Evolutionary conservation across 2,888 invertebrate species (phyloP), one percentile per base, ranked within the genome.

Genomic region (Drepana falcataria): DNA sequence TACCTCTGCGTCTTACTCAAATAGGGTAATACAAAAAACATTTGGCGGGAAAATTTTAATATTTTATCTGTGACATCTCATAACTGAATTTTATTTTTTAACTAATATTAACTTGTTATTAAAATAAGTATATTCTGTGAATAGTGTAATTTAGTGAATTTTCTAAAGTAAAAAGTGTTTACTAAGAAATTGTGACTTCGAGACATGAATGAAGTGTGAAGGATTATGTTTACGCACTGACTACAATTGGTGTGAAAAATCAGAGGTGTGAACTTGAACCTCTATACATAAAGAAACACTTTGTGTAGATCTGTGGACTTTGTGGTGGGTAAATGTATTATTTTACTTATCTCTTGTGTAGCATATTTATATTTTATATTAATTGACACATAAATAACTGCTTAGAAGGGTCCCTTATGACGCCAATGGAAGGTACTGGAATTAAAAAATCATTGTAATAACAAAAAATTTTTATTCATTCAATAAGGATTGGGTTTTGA

Each of bases 41-140:
- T 66, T 77, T 72, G 81, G 89, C 88, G 90, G 87, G 87, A 89
- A 87, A 79, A 70, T 54, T 57, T 59, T 62, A 35, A 47, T 56
- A 55, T 51, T 53, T 56, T 57, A 52, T 55, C 40, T 40, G 34
- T 48, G 40, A 55, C 9, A 9, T 4, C 2, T 4, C 7, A 9
- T 44, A 44, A 9, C 2, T 41, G 41, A 41, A 2, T 6, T 41
- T 44, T 44, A 3, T 44, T 9, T 9, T 9, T 44, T 44, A 9
- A 7, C 51, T 34, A 6, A 35, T 47, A n/a, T 21, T 21, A 21
- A 21, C 21, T 21, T 21, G 21, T 21, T 21, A 21, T 21, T 21
- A 21, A 21, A 21, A 21, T 21, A 21, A 21, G 21, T 21, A 21
- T 21, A 21, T 21, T 21, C 21, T 21, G 21, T 21, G 21, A 21